Conservation (phyloP, 2,888 invertebrate species). For the Schizaphis graminum region DNA sequence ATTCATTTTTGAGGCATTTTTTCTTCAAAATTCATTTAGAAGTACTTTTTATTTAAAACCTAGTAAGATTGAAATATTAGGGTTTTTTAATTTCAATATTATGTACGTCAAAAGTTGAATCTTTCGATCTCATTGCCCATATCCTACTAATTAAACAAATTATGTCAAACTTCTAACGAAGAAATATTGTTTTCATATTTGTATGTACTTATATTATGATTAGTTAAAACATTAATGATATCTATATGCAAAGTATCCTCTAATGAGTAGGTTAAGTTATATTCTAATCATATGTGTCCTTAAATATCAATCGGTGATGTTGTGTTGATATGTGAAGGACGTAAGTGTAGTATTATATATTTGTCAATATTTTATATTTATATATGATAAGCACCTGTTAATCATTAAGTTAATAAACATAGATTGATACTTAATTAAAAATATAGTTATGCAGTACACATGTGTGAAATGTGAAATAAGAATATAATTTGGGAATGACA, state of each 20-base stretch:
- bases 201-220: not conserved
- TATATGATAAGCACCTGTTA: no score
- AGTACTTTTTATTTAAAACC: slow-evolving; percentile 39
- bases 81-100: slow-evolving; percentile 40
- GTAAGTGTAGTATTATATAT: not conserved
- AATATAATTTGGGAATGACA: not conserved
- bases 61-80: slow-evolving; percentile 32
- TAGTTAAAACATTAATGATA: not conserved
- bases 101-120: slow-evolving; percentile 19
- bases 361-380: not conserved
- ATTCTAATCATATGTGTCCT: not conserved
- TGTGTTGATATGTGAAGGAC: no score
- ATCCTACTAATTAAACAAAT: not conserved
- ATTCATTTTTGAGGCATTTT: slow-evolving; percentile 49
- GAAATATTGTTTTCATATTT: not conserved
- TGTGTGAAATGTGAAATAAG: not conserved
- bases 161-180: not conserved
- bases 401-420: no score
- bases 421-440: no score
- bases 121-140: not conserved
- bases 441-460: not conserved
- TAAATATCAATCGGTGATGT: not conserved
- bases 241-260: not conserved
- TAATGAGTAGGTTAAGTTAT: not conserved
- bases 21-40: slow-evolving; percentile 31